These are phyloP conservation scores for Microctenopoma lineatum DNA, from an alignment of 2,797 vertebrate species.

Conservation along the genomic window DNA sequence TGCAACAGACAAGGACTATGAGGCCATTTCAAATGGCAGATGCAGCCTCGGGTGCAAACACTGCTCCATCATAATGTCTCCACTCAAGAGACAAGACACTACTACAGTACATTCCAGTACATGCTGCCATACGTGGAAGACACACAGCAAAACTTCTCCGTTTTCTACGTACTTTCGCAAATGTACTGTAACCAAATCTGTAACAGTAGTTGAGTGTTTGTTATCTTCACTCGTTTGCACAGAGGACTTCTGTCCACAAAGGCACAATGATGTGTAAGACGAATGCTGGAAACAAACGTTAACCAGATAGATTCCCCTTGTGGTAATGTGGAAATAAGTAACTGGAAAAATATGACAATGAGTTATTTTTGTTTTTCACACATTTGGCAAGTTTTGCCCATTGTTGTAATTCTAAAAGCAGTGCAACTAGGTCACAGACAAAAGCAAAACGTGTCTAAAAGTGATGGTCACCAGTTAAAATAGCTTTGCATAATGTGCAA, in stretches of 20 bases:
- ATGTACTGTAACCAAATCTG: not conserved
- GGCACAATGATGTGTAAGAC: not conserved
- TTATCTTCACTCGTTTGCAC: not conserved
- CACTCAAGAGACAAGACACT: not conserved
- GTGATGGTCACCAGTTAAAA: not conserved
- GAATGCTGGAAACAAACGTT: not conserved
- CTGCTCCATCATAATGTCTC: constrained; percentile 35
- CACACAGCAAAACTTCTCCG: not conserved
- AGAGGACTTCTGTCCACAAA: not conserved
- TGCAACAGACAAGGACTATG: constrained; percentile 43
- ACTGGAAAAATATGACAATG: no score
- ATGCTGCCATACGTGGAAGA: not conserved
- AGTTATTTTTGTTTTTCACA: not conserved
- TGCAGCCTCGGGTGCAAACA: constrained; percentile 32
- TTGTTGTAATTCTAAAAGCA: no score
- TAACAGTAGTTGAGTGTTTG: not conserved
- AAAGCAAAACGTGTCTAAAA: not conserved
- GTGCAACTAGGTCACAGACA: not conserved
- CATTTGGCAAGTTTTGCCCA: no score
- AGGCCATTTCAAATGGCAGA: constrained; percentile 38
- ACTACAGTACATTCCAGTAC: not conserved
- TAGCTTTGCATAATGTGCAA: no score
- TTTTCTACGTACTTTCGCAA: not conserved
- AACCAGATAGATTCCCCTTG: no score
- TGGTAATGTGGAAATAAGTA: no score